Evolutionary conservation across 2,888 invertebrate species (phyloP).

Genomic region (Drosophila testacea): DNA sequence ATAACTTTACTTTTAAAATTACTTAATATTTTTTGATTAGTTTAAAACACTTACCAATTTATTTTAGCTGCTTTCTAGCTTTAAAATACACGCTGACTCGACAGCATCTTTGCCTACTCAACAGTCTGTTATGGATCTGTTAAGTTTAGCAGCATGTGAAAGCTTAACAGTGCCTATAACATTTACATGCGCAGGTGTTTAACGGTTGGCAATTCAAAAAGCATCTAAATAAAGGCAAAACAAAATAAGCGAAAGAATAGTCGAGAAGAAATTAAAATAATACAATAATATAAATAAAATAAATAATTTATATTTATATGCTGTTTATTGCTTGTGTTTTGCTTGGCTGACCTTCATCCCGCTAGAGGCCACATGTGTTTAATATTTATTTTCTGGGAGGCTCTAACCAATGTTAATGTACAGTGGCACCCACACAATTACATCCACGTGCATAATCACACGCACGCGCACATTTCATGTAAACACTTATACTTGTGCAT

Average conservation of each 20-base stretch:
- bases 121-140: slow-evolving; percentile 26
- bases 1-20: neutral
- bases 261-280: neutral
- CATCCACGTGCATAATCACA: slow-evolving; percentile 36
- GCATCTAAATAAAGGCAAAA: neutral
- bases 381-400: slow-evolving; percentile 44
- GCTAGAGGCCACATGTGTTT: slow-evolving; percentile 37
- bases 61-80: slow-evolving; percentile 18
- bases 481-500: slow-evolving; percentile 27
- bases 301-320: neutral
- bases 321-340: slow-evolving; percentile 12
- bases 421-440: slow-evolving; percentile 25
- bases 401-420: slow-evolving; percentile 52
- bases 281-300: neutral
- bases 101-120: slow-evolving; percentile 30
- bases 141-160: slow-evolving; percentile 36
- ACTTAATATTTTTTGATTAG: neutral
- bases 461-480: slow-evolving; percentile 44
- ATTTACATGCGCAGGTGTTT: neutral
- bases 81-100: neutral
- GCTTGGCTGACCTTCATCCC: slow-evolving; percentile 50
- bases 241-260: neutral
- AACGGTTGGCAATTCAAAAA: neutral
- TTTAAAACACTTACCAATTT: neutral
- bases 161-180: slow-evolving; percentile 27